A percentile compares a stretch with the other conserved stretches of the same genome.
phyloP scores from a whole-genome alignment of 2,888 invertebrate genomes.

The Ligdia adustata region DNA sequence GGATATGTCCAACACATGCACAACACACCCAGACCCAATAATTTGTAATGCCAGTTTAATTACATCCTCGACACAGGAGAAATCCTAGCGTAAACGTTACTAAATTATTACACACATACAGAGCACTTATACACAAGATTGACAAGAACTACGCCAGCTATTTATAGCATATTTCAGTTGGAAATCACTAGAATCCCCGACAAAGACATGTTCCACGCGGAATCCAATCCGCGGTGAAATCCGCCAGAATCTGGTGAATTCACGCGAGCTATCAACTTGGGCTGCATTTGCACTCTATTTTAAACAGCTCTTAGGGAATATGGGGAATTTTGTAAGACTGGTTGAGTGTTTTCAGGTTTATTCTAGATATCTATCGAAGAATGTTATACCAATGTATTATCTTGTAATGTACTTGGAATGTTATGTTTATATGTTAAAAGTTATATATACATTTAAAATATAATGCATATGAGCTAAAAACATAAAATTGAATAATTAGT shows the following conservation, averaged over 20 bases:
- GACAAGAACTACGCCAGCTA: too few relatives aligned
- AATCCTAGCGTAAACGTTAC: too few relatives aligned
- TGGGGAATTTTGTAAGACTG: background rate
- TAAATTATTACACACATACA: too few relatives aligned
- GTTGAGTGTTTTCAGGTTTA: background rate
- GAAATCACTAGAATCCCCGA: conserved; percentile 9
- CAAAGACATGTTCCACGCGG: conserved; percentile 7
- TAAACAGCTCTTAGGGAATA: conserved; percentile 8
- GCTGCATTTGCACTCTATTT: conserved; percentile 20
- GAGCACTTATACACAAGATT: too few relatives aligned
- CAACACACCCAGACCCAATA: too few relatives aligned
- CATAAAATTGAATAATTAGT: background rate
- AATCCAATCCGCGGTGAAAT: conserved; percentile 21
- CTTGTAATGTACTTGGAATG: background rate
- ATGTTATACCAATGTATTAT: too few relatives aligned
- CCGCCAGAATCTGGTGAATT: conserved; percentile 26
- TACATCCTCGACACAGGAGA: too few relatives aligned
- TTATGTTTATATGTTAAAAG: background rate
- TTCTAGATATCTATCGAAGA: background rate
- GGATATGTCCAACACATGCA: too few relatives aligned
- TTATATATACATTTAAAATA: background rate
- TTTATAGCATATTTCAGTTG: background rate
- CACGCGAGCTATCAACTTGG: conserved; percentile 22
- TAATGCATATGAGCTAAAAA: background rate
- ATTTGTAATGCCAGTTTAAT: too few relatives aligned